phyloP scores from a whole-genome alignment of 2,113 vertebrate genomes.

The Gambusia holbrooki region DNA sequence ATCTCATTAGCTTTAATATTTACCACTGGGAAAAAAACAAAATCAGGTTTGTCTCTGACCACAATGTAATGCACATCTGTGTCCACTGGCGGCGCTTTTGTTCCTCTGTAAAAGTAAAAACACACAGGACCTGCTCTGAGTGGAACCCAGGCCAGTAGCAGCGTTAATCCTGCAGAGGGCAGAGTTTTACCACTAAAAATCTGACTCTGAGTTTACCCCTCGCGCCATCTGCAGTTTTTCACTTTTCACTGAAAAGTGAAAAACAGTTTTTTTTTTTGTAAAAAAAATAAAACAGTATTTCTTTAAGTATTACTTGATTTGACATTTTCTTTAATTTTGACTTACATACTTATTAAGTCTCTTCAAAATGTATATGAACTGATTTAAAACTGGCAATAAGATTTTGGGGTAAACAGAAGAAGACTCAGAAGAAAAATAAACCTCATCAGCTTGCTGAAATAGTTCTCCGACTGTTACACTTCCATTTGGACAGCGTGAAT shows the following conservation, averaged over 20 bases:
- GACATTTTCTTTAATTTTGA: background rate
- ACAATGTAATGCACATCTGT: slow-evolving; percentile 33
- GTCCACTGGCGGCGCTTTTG: slow-evolving; percentile 36
- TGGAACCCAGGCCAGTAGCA: slow-evolving; percentile 29
- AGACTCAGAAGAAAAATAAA: background rate
- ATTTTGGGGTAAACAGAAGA: background rate
- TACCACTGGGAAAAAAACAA: background rate
- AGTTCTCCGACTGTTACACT: background rate
- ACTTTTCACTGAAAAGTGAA: slow-evolving; percentile 35
- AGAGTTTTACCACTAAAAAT: slow-evolving; percentile 66
- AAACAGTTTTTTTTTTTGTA: too few relatives aligned
- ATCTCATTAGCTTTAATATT: background rate
- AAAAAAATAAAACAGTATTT: background rate
- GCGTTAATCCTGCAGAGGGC: slow-evolving; percentile 77
- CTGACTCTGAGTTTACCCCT: background rate
- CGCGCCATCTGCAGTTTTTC: slow-evolving; percentile 43
- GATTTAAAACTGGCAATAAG: background rate
- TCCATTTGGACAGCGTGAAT: background rate
- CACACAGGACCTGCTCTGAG: background rate
- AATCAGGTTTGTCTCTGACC: background rate
- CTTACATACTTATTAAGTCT: background rate
- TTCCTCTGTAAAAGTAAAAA: background rate
- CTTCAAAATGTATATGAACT: background rate
- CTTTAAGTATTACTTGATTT: background rate
- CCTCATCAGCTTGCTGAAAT: background rate